Evolutionary conservation across 2,888 invertebrate species (phyloP), one percentile per base, ranked within the genome.

Genomic region (Drosophila paramelanica): DNA sequence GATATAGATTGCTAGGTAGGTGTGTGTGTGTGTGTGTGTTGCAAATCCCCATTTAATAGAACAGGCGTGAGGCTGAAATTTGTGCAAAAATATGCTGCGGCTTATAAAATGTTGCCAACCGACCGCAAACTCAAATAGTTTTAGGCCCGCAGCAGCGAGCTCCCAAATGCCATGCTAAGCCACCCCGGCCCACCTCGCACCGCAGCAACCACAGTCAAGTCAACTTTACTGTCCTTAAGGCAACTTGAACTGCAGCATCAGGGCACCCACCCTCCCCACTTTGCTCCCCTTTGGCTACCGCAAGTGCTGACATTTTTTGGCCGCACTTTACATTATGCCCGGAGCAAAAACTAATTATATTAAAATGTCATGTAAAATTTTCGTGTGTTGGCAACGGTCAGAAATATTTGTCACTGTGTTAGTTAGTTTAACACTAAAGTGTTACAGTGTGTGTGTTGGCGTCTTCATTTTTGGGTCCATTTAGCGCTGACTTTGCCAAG

Each of bases 261-360:
- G 11, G 13, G 20, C 33, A 20, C 17, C 33, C 17, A 6, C 8
- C 43, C 33, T 7, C 8, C 27, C 25, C 33, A 27, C 25, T 56
- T 20, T 31, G 1, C 13, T 49, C 6, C n/a, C 36, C 38, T 41
- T 42, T 25, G 53, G 58, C 11, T 53, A 38, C 67, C 31, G 74
- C 64, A 81, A 73, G 75, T 82, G 83, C 84, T 79, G 81, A 84
- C 79, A 80, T 81, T 83, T 82, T 82, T 83, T 81, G 79, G 82
- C 85, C 85, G 81, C 83, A 83, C 79, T 77, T 85, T 82, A 74
- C 83, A 85, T 83, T 85, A 82, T 81, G 85, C 77, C 74, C 52
- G 72, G 56, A 77, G 81, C 83, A 82, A 85, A 83, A 84, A 84
- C 83, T 84, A 84, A 84, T 84, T 84, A 84, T 84, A 84, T 84